phyloP scores from a whole-genome alignment of 2,888 invertebrate species.

The Tenthredo amoena region DNA sequence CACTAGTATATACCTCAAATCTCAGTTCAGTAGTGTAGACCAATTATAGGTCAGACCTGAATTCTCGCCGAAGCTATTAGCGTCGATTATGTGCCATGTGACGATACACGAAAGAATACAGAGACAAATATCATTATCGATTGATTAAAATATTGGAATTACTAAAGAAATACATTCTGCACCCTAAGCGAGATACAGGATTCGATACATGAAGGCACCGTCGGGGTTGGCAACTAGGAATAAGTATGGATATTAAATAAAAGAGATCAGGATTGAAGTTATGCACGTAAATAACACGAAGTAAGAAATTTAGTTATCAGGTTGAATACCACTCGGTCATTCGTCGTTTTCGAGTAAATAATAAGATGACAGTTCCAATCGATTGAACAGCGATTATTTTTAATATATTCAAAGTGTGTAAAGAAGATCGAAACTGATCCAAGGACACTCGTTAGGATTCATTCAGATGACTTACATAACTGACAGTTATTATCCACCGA shows the following conservation, averaged over 20 bases:
- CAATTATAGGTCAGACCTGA: neutral
- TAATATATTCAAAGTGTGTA: neutral
- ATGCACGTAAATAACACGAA: neutral
- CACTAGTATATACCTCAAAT: neutral
- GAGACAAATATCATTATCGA: neutral
- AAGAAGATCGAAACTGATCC: neutral
- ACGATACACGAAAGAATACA: neutral
- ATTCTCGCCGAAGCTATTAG: neutral
- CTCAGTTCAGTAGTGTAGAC: neutral
- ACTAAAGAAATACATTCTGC: neutral
- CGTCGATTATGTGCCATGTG: neutral
- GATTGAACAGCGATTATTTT: neutral
- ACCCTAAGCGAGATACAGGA: neutral
- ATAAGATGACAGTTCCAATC: neutral
- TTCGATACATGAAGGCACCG: neutral
- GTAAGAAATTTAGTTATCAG: neutral
- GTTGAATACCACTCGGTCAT: neutral
- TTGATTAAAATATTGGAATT: neutral
- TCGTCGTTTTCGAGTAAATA: neutral
- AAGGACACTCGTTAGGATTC: neutral
- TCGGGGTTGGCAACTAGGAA: neutral
- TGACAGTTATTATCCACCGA: constrained; percentile 9
- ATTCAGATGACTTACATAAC: constrained; percentile 23
- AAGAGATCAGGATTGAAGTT: neutral
- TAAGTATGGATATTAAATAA: neutral